Evolutionary conservation across 2,113 vertebrate species (phyloP).

Genomic region (Pelecanus crispus): DNA sequence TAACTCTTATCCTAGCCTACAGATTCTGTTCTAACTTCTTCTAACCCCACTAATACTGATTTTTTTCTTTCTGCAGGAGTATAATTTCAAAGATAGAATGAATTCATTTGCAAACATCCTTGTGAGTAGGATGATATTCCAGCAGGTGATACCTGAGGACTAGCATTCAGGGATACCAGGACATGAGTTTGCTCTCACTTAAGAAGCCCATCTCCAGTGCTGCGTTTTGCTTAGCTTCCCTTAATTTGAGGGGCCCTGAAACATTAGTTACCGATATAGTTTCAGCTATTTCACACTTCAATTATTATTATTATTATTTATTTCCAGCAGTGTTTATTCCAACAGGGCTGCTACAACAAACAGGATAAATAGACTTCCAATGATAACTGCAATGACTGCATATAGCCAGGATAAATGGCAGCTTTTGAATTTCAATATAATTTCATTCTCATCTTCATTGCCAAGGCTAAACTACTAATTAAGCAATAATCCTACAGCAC

Average conservation of each 20-base stretch:
- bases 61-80: background rate
- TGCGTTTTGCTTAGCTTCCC: background rate
- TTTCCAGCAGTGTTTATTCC: slow-evolving; percentile 28
- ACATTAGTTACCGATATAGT: background rate
- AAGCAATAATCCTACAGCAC: slow-evolving; percentile 42
- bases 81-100: background rate
- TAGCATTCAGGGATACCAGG: background rate
- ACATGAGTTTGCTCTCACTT: background rate
- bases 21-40: background rate
- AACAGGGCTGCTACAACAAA: background rate
- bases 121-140: background rate
- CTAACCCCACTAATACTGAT: background rate
- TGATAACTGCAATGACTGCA: background rate
- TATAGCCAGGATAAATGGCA: slow-evolving; percentile 25
- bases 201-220: background rate
- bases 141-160: background rate
- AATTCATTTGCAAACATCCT: background rate
- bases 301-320: background rate
- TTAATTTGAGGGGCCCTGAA: background rate
- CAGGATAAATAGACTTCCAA: slow-evolving; percentile 7
- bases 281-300: background rate
- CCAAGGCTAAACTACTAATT: slow-evolving; percentile 62
- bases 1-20: background rate
- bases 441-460: slow-evolving; percentile 44
- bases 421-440: slow-evolving; percentile 43